Conservation (phyloP, 2,888 invertebrate genomes). For the Cryptocephalus primarius region DNA sequence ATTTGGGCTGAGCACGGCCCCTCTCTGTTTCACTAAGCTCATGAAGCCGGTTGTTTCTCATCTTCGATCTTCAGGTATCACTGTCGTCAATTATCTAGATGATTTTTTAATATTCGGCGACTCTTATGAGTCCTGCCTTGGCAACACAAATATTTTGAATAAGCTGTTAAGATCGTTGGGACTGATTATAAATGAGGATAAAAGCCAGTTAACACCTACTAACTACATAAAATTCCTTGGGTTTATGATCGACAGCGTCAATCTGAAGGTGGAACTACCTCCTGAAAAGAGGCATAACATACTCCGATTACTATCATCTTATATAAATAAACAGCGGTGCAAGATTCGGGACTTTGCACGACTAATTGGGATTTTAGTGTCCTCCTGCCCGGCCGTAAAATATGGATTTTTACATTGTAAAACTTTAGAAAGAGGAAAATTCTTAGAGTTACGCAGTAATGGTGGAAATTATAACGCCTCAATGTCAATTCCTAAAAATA, state of each 20-base stretch:
- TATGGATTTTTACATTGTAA: constrained; percentile 24
- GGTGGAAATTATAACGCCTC: constrained; percentile 1
- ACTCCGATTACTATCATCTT: neutral
- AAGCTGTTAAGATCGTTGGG: constrained; percentile 8
- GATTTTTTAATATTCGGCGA: constrained; percentile 12
- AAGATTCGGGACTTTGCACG: constrained; percentile 4
- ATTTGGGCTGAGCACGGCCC: constrained; percentile 6
- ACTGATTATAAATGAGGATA: constrained; percentile 14
- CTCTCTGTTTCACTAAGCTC: constrained; percentile 20
- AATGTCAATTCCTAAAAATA: constrained; percentile 1
- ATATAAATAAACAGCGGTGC: neutral
- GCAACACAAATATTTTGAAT: neutral
- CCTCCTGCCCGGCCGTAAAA: constrained; percentile 21
- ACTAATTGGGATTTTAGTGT: constrained; percentile 12
- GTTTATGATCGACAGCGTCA: constrained; percentile 9
- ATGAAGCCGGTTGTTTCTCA: constrained; percentile 11
- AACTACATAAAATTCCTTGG: constrained; percentile 11
- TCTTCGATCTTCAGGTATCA: constrained; percentile 8
- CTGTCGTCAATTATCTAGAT: constrained; percentile 13
- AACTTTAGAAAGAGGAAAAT: constrained; percentile 10
- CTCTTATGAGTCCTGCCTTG: constrained; percentile 1
- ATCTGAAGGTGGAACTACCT: constrained; percentile 3
- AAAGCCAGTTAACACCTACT: constrained; percentile 10
- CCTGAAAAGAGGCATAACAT: constrained; percentile 4
- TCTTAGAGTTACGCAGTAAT: constrained; percentile 6